Evolutionary conservation across 2,888 invertebrate genomes (phyloP).

Genomic region (Eupeodes latifasciatus): DNA sequence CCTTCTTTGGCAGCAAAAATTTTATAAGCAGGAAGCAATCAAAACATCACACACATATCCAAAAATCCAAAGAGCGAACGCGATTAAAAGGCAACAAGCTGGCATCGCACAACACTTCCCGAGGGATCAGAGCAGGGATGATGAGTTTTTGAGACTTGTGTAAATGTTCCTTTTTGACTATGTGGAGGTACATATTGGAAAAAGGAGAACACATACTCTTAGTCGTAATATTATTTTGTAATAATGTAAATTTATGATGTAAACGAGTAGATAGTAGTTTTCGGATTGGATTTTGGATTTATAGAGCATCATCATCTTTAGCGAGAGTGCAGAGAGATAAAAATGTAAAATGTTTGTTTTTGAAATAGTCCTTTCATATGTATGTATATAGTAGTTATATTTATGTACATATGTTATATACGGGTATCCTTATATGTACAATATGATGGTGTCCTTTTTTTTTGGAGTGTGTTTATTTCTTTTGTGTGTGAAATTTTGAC

Average conservation of each 20-base stretch:
- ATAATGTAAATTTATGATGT: too few species aligned
- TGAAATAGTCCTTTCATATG: conserved; percentile 22
- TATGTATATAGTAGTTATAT: not conserved
- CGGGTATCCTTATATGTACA: conserved; percentile 8
- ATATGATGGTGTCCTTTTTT: conserved; percentile 40
- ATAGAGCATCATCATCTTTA: not conserved
- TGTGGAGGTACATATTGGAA: not conserved
- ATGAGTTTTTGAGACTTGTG: conserved; percentile 32
- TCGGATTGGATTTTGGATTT: not conserved
- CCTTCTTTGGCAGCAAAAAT: not conserved
- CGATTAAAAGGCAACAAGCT: conserved; percentile 43
- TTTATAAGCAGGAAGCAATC: conserved; percentile 23
- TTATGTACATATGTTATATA: conserved; percentile 1
- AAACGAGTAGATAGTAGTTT: not conserved
- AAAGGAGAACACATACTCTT: not conserved
- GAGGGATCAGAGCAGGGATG: conserved; percentile 9
- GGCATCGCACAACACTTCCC: conserved; percentile 13
- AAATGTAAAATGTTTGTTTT: conserved; percentile 20
- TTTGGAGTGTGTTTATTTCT: conserved; percentile 7
- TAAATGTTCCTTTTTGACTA: conserved; percentile 14
- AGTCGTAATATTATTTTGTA: conserved; percentile 19
- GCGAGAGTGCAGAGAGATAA: conserved; percentile 5
- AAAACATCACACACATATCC: not conserved
- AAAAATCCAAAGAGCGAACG: conserved; percentile 9
- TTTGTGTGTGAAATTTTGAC: conserved; percentile 39